phyloP scores from a whole-genome alignment of 2,888 invertebrate species.

The Leucania comma region DNA sequence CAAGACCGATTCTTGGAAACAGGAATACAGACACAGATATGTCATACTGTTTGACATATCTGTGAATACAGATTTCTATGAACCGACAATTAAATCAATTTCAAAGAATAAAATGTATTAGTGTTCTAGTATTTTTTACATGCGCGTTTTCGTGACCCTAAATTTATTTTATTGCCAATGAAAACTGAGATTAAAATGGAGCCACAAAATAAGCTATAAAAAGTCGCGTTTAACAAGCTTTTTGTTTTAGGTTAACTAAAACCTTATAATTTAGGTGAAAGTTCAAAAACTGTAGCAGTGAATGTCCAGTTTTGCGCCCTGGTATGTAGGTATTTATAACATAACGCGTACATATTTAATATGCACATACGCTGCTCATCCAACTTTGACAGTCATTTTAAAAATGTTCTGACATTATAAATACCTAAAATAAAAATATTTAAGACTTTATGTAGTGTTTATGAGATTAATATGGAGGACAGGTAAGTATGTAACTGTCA shows the following conservation, averaged over 20 bases:
- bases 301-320: neutral
- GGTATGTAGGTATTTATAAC: neutral
- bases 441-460: neutral
- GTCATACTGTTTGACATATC: too few relatives aligned
- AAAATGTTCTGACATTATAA: too few relatives aligned
- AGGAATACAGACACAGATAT: too few relatives aligned
- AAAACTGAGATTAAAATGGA: constrained; percentile 24
- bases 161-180: constrained; percentile 37
- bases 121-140: neutral
- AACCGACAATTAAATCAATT: neutral
- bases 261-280: constrained; percentile 5
- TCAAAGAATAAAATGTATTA: constrained; percentile 3
- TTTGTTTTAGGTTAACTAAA: constrained; percentile 31
- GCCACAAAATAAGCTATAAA: constrained; percentile 31
- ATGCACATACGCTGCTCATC: too few relatives aligned
- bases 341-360: neutral
- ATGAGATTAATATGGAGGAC: neutral
- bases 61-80: neutral
- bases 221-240: constrained; percentile 28
- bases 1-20: constrained; percentile 5
- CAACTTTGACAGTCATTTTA: too few relatives aligned
- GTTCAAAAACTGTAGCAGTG: neutral
- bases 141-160: constrained; percentile 8
- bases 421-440: too few relatives aligned
- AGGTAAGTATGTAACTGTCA: neutral